Percentiles rank a stretch among this genome's conserved stretches.
Conservation (phyloP, 2,888 invertebrate genomes). For the Arrhopalites spinosus region DNA sequence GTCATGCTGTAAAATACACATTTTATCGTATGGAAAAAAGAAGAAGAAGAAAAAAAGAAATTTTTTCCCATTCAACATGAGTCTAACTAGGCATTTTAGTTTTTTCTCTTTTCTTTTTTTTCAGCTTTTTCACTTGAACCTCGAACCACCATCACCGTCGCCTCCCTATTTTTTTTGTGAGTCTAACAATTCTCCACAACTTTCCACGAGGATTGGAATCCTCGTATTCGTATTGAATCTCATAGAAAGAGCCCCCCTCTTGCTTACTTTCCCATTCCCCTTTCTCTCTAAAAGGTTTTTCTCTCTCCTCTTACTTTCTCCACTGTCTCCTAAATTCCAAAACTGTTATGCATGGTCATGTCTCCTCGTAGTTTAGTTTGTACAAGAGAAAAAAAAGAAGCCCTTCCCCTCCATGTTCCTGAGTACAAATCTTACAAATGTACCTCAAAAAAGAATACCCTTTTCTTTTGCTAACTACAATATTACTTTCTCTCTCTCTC, state of each 20-base stretch:
- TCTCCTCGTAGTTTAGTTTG: background rate
- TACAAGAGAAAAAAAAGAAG: too few species aligned
- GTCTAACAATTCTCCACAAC: background rate
- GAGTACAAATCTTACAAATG: background rate
- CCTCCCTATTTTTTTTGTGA: background rate
- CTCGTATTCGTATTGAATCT: background rate
- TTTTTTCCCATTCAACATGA: constrained; percentile 23
- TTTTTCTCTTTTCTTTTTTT: background rate
- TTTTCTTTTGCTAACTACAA: too few species aligned
- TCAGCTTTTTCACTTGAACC: background rate
- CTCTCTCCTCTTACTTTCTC: constrained; percentile 1
- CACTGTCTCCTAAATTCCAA: constrained; percentile 24
- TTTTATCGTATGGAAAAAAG: constrained; percentile 23
- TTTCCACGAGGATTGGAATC: constrained; percentile 8
- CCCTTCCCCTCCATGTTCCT: background rate
- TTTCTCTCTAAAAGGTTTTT: constrained; percentile 17
- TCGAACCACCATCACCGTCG: background rate
- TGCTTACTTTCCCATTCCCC: background rate
- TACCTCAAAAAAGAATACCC: background rate
- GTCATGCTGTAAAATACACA: constrained; percentile 23
- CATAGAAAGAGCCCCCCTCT: background rate
- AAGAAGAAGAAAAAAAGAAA: constrained; percentile 3
- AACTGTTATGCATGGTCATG: background rate
- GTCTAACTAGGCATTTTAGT: constrained; percentile 22
- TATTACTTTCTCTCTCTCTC: background rate